phyloP scores from a whole-genome alignment of 53 echinoderm and acorn worm genomes.

The Stichopus horrens region DNA sequence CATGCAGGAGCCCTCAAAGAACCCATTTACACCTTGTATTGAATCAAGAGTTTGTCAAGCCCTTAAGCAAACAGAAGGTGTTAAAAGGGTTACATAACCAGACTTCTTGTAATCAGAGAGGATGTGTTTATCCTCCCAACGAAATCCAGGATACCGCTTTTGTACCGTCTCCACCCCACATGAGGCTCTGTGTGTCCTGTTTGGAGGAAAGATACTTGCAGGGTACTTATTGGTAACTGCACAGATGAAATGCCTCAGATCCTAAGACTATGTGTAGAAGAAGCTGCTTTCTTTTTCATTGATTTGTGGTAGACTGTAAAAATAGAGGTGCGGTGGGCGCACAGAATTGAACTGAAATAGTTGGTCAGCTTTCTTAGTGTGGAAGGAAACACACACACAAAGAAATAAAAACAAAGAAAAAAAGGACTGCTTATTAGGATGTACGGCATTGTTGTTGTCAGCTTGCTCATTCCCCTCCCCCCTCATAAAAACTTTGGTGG shows the following conservation, averaged over 20 bases:
- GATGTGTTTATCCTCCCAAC: conserved; percentile 22
- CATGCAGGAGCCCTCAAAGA: conserved; percentile 31
- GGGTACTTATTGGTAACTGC: background rate
- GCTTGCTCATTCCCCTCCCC: too few species aligned
- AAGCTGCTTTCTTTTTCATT: background rate
- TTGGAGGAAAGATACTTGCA: background rate
- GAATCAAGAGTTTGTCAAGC: conserved; percentile 36
- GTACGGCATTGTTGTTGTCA: too few species aligned
- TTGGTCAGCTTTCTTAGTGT: background rate
- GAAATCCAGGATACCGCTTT: conserved; percentile 14
- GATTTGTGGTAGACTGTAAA: background rate
- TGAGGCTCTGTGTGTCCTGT: background rate
- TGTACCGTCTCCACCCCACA: background rate
- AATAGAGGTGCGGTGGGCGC: background rate
- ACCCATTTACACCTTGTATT: conserved; percentile 43
- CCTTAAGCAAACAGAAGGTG: conserved; percentile 38
- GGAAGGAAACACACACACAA: too few species aligned
- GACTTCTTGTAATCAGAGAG: conserved; percentile 26
- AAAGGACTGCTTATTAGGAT: too few species aligned
- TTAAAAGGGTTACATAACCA: conserved; percentile 44
- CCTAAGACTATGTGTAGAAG: conserved; percentile 2
- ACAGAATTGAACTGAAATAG: conserved; percentile 25
- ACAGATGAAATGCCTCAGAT: background rate
- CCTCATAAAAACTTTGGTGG: too few species aligned
- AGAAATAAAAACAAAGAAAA: too few species aligned